Evolutionary conservation across 2,797 vertebrate species (phyloP), one percentile per base, ranked within the genome.

Genomic region (Zonotrichia albicollis): DNA sequence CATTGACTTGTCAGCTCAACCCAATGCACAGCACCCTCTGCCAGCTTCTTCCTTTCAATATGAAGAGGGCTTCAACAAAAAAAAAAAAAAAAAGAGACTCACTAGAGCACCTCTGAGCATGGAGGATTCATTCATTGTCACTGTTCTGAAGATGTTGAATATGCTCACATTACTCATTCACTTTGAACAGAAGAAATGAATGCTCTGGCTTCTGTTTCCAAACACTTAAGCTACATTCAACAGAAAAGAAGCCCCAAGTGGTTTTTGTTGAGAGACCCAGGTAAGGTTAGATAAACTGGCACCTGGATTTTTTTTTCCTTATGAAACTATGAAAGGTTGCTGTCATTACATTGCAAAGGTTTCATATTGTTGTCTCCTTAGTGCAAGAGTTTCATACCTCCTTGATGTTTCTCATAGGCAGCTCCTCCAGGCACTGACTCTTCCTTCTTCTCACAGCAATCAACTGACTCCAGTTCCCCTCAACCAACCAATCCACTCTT

Each of bases 1-100:
- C 18, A 11, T 18, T 57, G 3, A 2, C 40, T 32, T 9, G 0
- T 0, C 30, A 61, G 22, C 32, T 79, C 32, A 5, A 2, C 27
- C 43, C 25, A 83, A n/a, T n/a, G 27, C 27, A 43, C 48, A 54
- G 17, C 21, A 66, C 10, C 9, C 12, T 34, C 17, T 40, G 72
- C 21, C 48, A 36, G 22, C 16, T 81, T 46, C 50, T 75, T 67
- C 53, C 26, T 78, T 87, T 86, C 74, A 38, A 11, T 6, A 10
- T 18, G 16, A 92, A 64, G 42, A 48, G 7, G 15, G 1, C 29
- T 58, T 43, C 40, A 68, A 38, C 13, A 34, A 67, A 32, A 74
- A 32, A 51, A 32, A 32, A 26, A 32, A 32, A 26, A 36, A 2
- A n/a, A 19, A 62, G 25, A 75, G 4, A 6, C 5, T 36, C 60